phyloP scores from a whole-genome alignment of 2,888 invertebrate genomes.

The Euphydryas editha region DNA sequence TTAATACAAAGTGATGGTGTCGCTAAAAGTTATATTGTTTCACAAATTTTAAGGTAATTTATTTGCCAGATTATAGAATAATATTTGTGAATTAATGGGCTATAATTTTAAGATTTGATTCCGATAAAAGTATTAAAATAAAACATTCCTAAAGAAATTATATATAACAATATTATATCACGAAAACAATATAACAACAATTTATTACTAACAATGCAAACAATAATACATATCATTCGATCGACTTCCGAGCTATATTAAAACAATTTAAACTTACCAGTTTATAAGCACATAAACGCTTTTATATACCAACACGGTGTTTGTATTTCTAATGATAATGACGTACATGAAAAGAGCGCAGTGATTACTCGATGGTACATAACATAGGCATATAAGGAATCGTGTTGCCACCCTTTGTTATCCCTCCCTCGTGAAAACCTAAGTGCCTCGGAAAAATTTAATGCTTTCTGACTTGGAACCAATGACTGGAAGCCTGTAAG shows the following conservation, averaged over 20 bases:
- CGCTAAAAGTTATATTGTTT: too few relatives aligned
- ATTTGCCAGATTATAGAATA: too few relatives aligned
- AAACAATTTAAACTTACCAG: not conserved
- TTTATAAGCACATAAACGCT: conserved; percentile 14
- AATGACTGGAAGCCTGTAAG: conserved; percentile 2
- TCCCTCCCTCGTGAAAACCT: conserved; percentile 8
- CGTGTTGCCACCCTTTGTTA: conserved; percentile 10
- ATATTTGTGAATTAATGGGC: too few relatives aligned
- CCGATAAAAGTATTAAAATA: too few relatives aligned
- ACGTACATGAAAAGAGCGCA: conserved; percentile 12
- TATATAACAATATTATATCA: too few relatives aligned
- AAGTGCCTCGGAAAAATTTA: conserved; percentile 15
- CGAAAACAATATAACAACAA: not conserved
- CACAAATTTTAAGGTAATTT: too few relatives aligned
- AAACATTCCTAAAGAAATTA: too few relatives aligned
- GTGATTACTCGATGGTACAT: conserved; percentile 18
- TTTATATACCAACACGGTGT: not conserved
- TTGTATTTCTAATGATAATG: conserved; percentile 29
- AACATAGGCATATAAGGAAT: conserved; percentile 5
- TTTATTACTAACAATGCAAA: not conserved
- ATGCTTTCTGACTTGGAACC: conserved; percentile 8
- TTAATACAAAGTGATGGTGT: too few relatives aligned
- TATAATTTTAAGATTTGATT: too few relatives aligned
- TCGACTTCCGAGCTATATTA: not conserved
- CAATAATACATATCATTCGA: not conserved